phyloP scores from a whole-genome alignment of 2,888 invertebrate genomes.

The Cremastinae sp. region DNA sequence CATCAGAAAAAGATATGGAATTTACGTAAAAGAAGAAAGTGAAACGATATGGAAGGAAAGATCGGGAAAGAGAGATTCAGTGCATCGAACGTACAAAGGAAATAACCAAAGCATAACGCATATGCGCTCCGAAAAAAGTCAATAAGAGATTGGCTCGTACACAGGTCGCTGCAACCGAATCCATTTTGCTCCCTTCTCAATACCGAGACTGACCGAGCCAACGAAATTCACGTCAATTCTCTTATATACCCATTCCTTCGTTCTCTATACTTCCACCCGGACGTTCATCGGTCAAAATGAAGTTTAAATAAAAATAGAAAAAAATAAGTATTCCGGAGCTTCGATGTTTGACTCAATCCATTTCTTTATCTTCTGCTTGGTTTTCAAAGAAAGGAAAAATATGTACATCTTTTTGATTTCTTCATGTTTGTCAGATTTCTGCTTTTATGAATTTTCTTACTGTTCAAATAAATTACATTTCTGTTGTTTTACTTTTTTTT shows the following conservation, averaged over 20 bases:
- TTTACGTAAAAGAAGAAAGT: too few relatives aligned
- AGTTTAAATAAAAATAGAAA: conserved; percentile 9
- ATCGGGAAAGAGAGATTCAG: too few relatives aligned
- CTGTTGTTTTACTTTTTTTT: too few relatives aligned
- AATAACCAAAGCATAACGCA: too few relatives aligned
- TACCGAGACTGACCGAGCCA: conserved; percentile 37
- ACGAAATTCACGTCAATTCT: conserved; percentile 39
- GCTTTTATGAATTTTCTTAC: too few relatives aligned
- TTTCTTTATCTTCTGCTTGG: conserved; percentile 17
- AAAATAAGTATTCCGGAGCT: conserved; percentile 10
- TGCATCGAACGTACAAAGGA: too few relatives aligned
- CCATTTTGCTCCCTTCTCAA: conserved; percentile 49
- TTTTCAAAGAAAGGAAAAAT: conserved; percentile 19
- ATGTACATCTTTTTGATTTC: too few relatives aligned
- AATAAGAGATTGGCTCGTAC: background rate
- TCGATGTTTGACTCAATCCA: conserved; percentile 34
- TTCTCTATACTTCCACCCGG: background rate
- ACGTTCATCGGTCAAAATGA: conserved; percentile 5
- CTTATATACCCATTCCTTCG: background rate
- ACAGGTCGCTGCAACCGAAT: conserved; percentile 28
- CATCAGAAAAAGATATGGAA: too few relatives aligned
- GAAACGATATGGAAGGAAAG: too few relatives aligned
- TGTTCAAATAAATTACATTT: too few relatives aligned
- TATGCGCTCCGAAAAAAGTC: too few relatives aligned
- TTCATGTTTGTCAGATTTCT: too few relatives aligned